Evolutionary conservation across 2,888 invertebrate species (phyloP).

Genomic region (Plusia festucae): DNA sequence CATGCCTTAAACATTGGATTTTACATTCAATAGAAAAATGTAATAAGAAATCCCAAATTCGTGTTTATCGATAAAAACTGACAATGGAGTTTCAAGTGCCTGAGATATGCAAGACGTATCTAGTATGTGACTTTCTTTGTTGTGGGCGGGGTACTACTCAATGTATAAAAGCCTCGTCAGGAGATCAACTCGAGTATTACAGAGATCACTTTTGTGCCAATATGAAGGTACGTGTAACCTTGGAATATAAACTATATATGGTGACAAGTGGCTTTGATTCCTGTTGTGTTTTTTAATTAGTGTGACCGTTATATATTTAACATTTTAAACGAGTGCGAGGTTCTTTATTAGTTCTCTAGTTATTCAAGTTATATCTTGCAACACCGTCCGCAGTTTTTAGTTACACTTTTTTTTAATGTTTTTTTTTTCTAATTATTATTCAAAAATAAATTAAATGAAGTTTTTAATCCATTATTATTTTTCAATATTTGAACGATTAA

Average conservation of each 20-base stretch:
- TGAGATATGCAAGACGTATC: slow-evolving; percentile 34
- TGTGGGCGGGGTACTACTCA: slow-evolving; percentile 79
- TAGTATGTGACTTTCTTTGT: slow-evolving; percentile 70
- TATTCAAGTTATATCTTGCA: too few relatives aligned
- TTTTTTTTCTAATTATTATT: too few relatives aligned
- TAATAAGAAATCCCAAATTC: background rate
- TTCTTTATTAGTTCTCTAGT: too few relatives aligned
- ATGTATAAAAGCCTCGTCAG: slow-evolving; percentile 80
- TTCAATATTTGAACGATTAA: too few relatives aligned
- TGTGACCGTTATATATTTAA: slow-evolving; percentile 1
- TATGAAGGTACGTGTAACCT: slow-evolving; percentile 80
- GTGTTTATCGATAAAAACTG: background rate
- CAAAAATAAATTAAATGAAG: too few relatives aligned
- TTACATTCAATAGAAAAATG: background rate
- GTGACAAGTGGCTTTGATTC: slow-evolving; percentile 48
- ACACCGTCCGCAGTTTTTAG: too few relatives aligned
- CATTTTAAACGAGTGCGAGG: background rate
- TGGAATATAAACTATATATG: slow-evolving; percentile 41
- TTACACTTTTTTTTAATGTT: too few relatives aligned
- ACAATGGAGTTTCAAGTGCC: slow-evolving; percentile 16
- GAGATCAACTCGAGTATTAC: slow-evolving; percentile 73
- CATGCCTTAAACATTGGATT: background rate
- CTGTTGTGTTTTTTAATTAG: slow-evolving; percentile 13
- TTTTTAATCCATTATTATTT: too few relatives aligned
- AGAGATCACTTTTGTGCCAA: slow-evolving; percentile 72